Base-by-base conservation (phyloP, 2,797 vertebrate species). In the Triplophysa bombifrons region DNA sequence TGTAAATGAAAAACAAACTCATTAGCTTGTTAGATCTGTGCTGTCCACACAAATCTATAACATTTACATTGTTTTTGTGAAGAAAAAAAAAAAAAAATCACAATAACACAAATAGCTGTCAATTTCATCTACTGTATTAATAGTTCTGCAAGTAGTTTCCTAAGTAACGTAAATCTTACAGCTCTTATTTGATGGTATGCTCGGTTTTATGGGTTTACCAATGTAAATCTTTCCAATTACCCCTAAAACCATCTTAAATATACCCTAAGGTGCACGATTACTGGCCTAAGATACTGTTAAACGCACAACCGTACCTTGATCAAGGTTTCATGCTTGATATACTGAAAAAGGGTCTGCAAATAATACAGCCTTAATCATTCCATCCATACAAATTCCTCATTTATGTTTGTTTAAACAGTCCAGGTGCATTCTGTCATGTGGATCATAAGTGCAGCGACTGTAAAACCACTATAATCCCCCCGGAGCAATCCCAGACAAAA, bases 401-500 rank as follows among this genome's bases (percentile, higher is more conserved):
- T 56, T 71, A 13, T 44, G 67, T 82, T 82, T 84, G 81, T 76
- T 80, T 86, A 74, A 78, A 77, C 78, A 82, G 61, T 68, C 79
- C 74, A 74, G 78, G 69, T 85, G 70, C 68, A 72, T 12, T 58
- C 73, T 77, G 74, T 77, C 75, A 80, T 27, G 30, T 76, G 56
- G 56, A 78, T 56, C 46, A 51, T 51, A 76, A 76, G 56, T 65
- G 48, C 66, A 41, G 65, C 73, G 73, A 80, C 67, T 74, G 68
- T 78, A 75, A 51, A 63, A 48, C 72, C 65, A 83, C 60, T 76
- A 76, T 61, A 80, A 80, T 65, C 19, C 50, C 74, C 56, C 85
- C 79, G 60, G 76, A 83, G 82, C 78, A 83, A 84, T 50, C 74
- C 46, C 63, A 81, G 75, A 84, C 38, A 76, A 79, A 76, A 80